These are phyloP conservation scores for Pollicipes pollicipes DNA, from an alignment of 1,140 invertebrate genomes.

Conservation along the genomic window DNA sequence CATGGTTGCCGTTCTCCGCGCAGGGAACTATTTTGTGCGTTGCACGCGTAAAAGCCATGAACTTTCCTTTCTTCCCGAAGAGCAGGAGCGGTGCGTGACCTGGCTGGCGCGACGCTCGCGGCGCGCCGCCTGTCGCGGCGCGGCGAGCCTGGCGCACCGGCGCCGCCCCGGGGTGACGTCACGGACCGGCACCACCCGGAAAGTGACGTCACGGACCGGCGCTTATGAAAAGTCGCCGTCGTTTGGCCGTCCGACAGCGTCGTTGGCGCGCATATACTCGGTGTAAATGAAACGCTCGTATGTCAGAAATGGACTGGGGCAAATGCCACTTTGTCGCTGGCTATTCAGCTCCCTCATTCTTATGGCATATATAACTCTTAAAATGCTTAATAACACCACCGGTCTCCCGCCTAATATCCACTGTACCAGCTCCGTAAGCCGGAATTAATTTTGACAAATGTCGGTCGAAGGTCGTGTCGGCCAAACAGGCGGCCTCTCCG, in stretches of 20 bases:
- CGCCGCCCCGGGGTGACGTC: background rate
- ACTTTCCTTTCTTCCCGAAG: too few species aligned
- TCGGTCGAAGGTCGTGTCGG: background rate
- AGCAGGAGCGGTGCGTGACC: too few species aligned
- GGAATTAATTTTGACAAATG: constrained; percentile 1
- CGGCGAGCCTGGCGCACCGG: background rate
- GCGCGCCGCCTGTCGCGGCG: too few species aligned
- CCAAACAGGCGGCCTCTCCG: background rate
- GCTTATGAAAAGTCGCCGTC: background rate
- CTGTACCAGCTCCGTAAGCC: background rate
- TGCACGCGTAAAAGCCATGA: too few species aligned
- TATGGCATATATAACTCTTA: constrained; percentile 2
- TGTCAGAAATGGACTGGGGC: background rate
- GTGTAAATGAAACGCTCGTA: background rate
- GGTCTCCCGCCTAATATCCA: background rate
- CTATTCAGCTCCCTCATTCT: background rate
- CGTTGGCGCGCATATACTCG: background rate
- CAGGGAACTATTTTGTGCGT: too few species aligned
- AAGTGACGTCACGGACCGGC: too few species aligned
- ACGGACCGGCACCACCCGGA: too few species aligned
- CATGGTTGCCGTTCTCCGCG: too few species aligned
- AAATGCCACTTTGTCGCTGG: background rate
- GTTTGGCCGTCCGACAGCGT: background rate
- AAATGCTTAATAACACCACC: constrained; percentile 2
- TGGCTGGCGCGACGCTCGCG: background rate